Evolutionary conservation across 2,113 vertebrate species (phyloP), one percentile per base, ranked within the genome.

Genomic region (Romanogobio albipinnatus): DNA sequence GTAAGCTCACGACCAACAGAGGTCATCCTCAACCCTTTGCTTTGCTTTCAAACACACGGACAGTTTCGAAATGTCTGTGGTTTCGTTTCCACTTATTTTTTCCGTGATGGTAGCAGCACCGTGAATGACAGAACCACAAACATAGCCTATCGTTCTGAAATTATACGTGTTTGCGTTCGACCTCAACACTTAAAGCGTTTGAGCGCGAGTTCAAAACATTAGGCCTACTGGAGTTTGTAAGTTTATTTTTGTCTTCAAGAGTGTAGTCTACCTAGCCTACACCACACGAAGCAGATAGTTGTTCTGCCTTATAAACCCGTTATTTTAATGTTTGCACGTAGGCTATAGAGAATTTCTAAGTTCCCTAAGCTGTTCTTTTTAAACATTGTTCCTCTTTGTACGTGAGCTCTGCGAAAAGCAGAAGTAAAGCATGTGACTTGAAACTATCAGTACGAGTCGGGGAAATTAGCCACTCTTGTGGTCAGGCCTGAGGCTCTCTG

Each of bases 381-480:
- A 45, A 33, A 53, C 77, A 39, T 51, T 33, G 64, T 88, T 88
- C 82, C 77, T 59, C 70, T 84, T 59, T 84, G 51, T 76, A 43
- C 33, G 61, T 53, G 29, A 61, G 45, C 64, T 39, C 45, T 68
- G 75, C 29, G 19, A 87, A 82, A 90, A 90, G 85, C 83, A 90
- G 88, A 90, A 89, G 86, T 88, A 59, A 73, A 45, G 76, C 74
- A 86, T 88, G 84, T 76, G 87, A 86, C 74, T 36, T 74, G 71
- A 78, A 59, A 75, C 45, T 74, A 79, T 79, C 15, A 64, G 76
- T 15, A 43, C 49, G 47, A 66, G 77, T 39, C 8, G 43, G 56
- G 45, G 59, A 58, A 19, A 82, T 4, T 81, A 86, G 26, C 13
- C 7, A 47, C 26, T 84, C 45, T 51, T 77, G 74, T 76, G 61